Evolutionary conservation across 53 echinoderm and acorn worm genomes (phyloP).

Genomic region (Patiria pectinifera): DNA sequence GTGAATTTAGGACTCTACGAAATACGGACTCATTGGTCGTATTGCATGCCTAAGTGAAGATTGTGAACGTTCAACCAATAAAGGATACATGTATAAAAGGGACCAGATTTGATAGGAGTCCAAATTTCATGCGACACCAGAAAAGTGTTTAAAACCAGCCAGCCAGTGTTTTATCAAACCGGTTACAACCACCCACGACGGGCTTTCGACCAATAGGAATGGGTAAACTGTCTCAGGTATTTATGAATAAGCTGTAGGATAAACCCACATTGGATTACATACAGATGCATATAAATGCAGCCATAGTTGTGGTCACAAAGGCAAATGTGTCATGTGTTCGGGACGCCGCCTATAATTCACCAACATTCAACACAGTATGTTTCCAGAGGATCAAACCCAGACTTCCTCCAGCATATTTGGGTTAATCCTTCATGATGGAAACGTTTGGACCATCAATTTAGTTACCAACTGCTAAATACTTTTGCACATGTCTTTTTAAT

Average conservation of each 20-base stretch:
- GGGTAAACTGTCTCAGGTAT: no score
- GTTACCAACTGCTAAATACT: background rate
- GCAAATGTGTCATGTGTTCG: background rate
- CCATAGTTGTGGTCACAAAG: constrained; percentile 8
- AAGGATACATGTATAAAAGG: no score
- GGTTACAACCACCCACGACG: no score
- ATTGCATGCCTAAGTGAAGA: no score
- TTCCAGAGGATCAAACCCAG: background rate
- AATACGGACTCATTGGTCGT: no score
- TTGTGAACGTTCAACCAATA: no score
- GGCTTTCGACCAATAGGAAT: no score
- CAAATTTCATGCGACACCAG: no score
- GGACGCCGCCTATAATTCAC: background rate
- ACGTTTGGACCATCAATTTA: background rate
- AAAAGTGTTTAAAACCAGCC: no score
- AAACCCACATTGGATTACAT: background rate
- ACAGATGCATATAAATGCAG: background rate
- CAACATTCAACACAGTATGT: constrained; percentile 4
- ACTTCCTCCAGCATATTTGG: constrained; percentile 14
- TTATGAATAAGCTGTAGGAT: background rate
- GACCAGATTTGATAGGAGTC: no score
- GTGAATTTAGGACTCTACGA: no score
- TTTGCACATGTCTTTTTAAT: background rate
- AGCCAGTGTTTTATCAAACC: no score
- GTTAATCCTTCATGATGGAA: background rate